Percentiles rank a stretch among this genome's conserved stretches.
phyloP scores from a whole-genome alignment of 2,113 vertebrate genomes.

The Dromaius novaehollandiae region DNA sequence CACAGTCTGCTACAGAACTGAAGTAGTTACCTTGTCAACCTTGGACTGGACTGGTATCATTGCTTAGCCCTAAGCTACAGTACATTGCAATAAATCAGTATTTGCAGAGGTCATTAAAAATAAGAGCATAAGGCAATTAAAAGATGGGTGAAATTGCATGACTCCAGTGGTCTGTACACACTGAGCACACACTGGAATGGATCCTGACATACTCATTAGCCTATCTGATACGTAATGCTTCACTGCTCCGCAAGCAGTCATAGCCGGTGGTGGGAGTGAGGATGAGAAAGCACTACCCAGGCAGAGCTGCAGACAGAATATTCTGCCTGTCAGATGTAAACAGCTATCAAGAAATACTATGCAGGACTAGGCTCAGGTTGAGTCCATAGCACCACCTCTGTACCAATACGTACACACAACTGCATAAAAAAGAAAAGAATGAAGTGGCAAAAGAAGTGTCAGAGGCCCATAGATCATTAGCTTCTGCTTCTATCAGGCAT shows the following conservation, averaged over 20 bases:
- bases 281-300: background rate
- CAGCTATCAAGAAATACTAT: background rate
- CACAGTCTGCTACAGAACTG: background rate
- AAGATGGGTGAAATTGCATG: background rate
- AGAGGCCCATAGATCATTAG: background rate
- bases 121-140: background rate
- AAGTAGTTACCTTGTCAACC: background rate
- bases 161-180: background rate
- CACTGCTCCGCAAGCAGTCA: background rate
- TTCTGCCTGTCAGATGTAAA: background rate
- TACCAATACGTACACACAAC: background rate
- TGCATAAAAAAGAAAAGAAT: background rate
- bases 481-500: background rate
- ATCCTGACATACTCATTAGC: background rate
- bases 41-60: rapidly evolving
- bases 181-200: background rate
- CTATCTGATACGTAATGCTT: background rate
- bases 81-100: background rate
- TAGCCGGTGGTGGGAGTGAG: background rate
- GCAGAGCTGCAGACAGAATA: background rate
- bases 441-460: background rate
- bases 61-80: background rate
- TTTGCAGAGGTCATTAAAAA: background rate
- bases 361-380: background rate
- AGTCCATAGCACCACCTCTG: background rate